A percentile compares a stretch with the other conserved stretches of the same genome.
phyloP scores from a whole-genome alignment of 2,113 vertebrate species.

The Buteo buteo region DNA sequence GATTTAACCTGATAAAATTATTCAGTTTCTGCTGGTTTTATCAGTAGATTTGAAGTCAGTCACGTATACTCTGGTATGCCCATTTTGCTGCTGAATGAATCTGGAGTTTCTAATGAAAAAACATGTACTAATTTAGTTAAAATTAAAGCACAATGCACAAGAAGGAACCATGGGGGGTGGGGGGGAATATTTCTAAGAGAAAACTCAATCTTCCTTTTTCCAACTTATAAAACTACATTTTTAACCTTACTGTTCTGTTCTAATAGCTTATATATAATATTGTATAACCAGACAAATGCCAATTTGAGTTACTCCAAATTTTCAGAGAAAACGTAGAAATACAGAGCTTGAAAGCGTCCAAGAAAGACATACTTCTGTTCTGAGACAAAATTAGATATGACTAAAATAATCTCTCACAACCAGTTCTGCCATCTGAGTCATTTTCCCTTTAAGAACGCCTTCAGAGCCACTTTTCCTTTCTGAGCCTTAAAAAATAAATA shows the following conservation, averaged over 20 bases:
- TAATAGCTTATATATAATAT: background rate
- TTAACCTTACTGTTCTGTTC: background rate
- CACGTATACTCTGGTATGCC: background rate
- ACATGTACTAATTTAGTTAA: background rate
- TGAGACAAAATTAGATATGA: background rate
- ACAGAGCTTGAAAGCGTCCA: background rate
- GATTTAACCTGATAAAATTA: background rate
- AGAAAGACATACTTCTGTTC: background rate
- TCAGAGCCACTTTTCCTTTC: background rate
- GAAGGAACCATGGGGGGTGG: background rate
- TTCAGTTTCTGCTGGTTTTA: background rate
- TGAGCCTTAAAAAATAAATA: background rate
- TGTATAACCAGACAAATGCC: background rate
- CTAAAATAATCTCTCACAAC: background rate
- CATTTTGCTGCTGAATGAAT: background rate
- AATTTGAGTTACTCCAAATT: background rate
- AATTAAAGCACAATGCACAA: background rate
- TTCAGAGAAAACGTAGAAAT: background rate
- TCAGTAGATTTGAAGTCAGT: background rate
- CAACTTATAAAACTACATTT: rapidly evolving
- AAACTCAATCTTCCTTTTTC: background rate
- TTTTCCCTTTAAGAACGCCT: background rate
- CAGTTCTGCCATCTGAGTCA: background rate
- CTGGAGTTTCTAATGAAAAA: background rate
- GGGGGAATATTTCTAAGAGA: background rate